These are phyloP conservation scores for Machimus atricapillus DNA, from an alignment of 2,888 invertebrate species.

Conservation along the genomic window DNA sequence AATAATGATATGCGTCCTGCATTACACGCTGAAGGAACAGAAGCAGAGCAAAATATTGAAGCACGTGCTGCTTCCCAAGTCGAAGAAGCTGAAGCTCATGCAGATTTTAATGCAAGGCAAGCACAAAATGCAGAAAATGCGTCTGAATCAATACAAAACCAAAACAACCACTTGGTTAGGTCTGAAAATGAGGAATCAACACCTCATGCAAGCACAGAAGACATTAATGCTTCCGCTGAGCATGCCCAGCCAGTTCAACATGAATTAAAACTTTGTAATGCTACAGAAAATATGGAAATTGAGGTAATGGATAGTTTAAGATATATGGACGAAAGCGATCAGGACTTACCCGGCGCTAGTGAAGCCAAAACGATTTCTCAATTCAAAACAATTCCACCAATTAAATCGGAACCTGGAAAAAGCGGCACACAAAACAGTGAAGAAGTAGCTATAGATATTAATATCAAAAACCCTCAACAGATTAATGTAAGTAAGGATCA, in stretches of 20 bases:
- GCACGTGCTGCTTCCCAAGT: neutral
- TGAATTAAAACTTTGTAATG: neutral
- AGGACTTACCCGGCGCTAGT: neutral
- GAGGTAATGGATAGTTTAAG: neutral
- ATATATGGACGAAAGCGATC: constrained; percentile 11
- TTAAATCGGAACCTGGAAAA: neutral
- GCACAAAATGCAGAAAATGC: neutral
- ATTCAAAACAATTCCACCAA: neutral
- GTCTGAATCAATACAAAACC: neutral
- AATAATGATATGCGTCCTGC: neutral
- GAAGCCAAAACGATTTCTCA: neutral
- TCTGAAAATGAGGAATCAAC: neutral
- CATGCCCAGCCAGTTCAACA: neutral
- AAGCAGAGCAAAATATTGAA: neutral
- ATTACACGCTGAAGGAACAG: neutral
- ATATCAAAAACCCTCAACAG: neutral
- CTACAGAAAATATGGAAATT: neutral
- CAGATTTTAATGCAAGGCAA: neutral
- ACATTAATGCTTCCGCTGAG: neutral
- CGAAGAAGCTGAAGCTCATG: neutral
- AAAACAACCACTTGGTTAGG: neutral
- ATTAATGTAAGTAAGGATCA: neutral
- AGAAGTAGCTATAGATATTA: neutral
- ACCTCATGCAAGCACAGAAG: neutral
- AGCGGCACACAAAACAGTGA: neutral